Evolutionary conservation across 2,113 vertebrate species (phyloP).

Genomic region (Lutjanus erythropterus): DNA sequence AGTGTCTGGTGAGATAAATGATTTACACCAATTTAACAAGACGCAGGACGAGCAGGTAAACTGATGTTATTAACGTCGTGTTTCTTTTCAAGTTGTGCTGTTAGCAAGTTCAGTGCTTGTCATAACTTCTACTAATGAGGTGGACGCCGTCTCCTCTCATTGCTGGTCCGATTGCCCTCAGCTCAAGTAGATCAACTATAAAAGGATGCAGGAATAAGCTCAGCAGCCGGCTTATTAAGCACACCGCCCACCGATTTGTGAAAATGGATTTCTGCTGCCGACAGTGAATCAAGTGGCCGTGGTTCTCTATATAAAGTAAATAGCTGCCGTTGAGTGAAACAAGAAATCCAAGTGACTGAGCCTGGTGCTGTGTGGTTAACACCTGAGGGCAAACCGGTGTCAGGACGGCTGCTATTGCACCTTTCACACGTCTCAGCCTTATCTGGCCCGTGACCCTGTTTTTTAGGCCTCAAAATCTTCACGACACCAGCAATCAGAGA

Average conservation of each 20-base stretch:
- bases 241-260: conserved; percentile 57
- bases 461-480: background rate
- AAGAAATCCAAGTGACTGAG: conserved; percentile 11
- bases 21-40: background rate
- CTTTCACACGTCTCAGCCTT: background rate
- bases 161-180: background rate
- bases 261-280: conserved; percentile 46
- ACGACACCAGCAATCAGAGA: background rate
- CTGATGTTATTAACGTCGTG: conserved; percentile 5
- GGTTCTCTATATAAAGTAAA: conserved; percentile 47
- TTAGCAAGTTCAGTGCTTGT: conserved; percentile 12
- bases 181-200: conserved; percentile 34
- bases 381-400: conserved; percentile 4
- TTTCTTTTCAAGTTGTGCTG: conserved; percentile 8
- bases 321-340: conserved; percentile 31
- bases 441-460: conserved; percentile 10
- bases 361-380: conserved; percentile 12
- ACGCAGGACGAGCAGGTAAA: conserved; percentile 17
- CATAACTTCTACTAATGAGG: conserved; percentile 52
- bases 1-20: conserved; percentile 14
- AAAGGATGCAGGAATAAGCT: conserved; percentile 29
- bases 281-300: conserved; percentile 50
- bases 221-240: conserved; percentile 49
- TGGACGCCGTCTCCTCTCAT: background rate
- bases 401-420: conserved; percentile 6